phyloP scores from a whole-genome alignment of 2,888 invertebrate genomes.

The Eilema caniola region DNA sequence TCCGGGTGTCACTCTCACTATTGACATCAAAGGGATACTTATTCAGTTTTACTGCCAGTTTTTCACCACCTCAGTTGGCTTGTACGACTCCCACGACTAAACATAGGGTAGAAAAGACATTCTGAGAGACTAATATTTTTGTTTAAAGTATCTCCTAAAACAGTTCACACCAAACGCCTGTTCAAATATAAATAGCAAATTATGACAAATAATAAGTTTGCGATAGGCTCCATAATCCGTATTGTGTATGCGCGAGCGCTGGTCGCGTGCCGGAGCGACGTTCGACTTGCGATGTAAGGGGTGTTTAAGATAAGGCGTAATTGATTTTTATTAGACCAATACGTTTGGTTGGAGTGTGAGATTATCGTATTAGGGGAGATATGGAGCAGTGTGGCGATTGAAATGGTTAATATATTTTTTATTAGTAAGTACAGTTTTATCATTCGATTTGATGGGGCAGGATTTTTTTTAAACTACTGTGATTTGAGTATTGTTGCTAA shows the following conservation, averaged over 20 bases:
- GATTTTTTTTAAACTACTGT: background rate
- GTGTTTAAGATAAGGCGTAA: conserved; percentile 39
- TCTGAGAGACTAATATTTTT: background rate
- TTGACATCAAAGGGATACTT: background rate
- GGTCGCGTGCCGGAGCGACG: conserved; percentile 41
- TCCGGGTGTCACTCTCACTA: no score
- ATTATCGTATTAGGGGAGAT: conserved; percentile 35
- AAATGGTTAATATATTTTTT: conserved; percentile 6
- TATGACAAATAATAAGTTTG: conserved; percentile 50
- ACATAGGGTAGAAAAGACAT: background rate
- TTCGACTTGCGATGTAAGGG: conserved; percentile 11
- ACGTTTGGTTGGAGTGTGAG: conserved; percentile 27
- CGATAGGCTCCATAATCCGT: conserved; percentile 42
- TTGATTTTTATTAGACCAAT: conserved; percentile 52
- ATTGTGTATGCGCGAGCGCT: conserved; percentile 23
- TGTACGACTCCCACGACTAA: background rate
- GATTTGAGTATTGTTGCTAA: background rate
- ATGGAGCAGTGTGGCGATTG: conserved; percentile 5
- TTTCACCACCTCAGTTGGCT: background rate
- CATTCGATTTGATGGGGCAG: background rate
- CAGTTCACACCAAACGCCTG: conserved; percentile 38
- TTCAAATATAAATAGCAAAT: conserved; percentile 47
- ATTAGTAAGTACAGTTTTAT: background rate
- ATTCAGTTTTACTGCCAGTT: background rate
- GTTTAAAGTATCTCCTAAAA: conserved; percentile 21